Evolutionary conservation across 2,113 vertebrate genomes (phyloP).

Genomic region (Colaptes auratus): DNA sequence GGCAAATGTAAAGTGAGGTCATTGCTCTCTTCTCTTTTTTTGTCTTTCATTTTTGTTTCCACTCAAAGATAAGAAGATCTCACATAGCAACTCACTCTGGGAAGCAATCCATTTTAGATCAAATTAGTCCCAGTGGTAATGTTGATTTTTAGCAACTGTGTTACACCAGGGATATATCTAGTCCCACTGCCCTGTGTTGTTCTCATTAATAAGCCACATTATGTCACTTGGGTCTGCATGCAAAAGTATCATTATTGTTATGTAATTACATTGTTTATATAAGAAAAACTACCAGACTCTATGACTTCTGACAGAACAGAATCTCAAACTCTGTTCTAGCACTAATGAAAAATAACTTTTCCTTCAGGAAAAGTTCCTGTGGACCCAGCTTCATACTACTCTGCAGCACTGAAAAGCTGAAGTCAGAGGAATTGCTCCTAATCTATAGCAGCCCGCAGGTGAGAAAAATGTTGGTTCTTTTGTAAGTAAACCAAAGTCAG

Average conservation of each 20-base stretch:
- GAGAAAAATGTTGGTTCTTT: background rate
- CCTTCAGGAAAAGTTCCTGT: background rate
- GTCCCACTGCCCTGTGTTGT: constrained; percentile 46
- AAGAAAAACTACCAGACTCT: constrained; percentile 59
- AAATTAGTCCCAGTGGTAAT: constrained; percentile 26
- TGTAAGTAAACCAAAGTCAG: background rate
- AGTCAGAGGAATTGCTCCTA: background rate
- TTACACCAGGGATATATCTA: constrained; percentile 30
- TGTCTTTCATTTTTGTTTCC: background rate
- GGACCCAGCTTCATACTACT: background rate
- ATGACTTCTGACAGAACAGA: background rate
- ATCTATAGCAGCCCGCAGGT: background rate
- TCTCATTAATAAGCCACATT: constrained; percentile 62
- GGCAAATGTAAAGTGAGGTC: background rate
- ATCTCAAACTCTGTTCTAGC: background rate
- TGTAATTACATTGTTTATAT: constrained; percentile 70
- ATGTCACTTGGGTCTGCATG: constrained; percentile 37
- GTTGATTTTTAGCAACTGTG: constrained; percentile 44
- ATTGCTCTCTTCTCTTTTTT: background rate
- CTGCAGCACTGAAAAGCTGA: background rate
- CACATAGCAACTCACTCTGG: background rate
- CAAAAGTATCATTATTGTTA: constrained; percentile 54
- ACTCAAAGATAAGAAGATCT: constrained; percentile 32
- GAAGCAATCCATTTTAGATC: constrained; percentile 45
- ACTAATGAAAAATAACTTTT: background rate